Conservation (phyloP, 2,797 vertebrate species). For the Coregonus suidteri region DNA sequence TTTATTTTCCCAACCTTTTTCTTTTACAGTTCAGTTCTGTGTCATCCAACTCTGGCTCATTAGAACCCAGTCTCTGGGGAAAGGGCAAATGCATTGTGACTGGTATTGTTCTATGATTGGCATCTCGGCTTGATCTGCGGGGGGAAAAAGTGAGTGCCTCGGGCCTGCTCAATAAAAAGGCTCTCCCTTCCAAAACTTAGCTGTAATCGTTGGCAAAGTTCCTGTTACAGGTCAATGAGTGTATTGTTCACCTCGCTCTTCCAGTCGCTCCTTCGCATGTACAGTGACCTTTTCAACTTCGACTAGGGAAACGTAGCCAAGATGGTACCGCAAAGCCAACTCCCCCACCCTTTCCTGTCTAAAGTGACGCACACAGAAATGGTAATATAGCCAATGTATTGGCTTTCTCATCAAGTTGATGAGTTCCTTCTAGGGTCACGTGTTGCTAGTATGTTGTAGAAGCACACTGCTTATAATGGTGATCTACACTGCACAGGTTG, state of each 20-base stretch:
- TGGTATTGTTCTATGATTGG: slow-evolving; percentile 76
- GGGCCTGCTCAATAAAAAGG: slow-evolving; percentile 44
- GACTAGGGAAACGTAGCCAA: slow-evolving; percentile 47
- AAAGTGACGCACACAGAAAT: not conserved
- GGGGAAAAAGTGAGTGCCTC: slow-evolving; percentile 3
- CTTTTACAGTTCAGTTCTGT: slow-evolving; percentile 6
- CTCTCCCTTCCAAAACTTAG: slow-evolving; percentile 36
- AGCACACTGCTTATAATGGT: not conserved
- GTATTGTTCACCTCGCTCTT: slow-evolving; percentile 61
- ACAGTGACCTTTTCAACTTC: slow-evolving; percentile 66
- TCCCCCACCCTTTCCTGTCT: not conserved
- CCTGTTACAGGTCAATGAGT: slow-evolving; percentile 68
- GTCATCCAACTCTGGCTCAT: slow-evolving; percentile 53
- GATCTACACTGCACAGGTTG: too few relatives aligned
- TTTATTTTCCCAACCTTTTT: not conserved
- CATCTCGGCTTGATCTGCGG: slow-evolving; percentile 55
- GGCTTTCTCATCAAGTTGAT: not conserved
- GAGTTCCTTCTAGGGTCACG: not conserved
- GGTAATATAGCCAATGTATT: not conserved
- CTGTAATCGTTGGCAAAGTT: slow-evolving; percentile 54
- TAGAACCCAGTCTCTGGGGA: slow-evolving; percentile 63
- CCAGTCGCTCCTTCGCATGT: slow-evolving; percentile 53
- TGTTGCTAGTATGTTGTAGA: not conserved
- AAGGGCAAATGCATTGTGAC: slow-evolving; percentile 71
- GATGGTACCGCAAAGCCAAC: slow-evolving; percentile 28